A percentile compares a stretch with the other conserved stretches of the same genome.
These are phyloP conservation scores for Labia minor DNA, from an alignment of 2,888 invertebrate genomes.

Conservation along the genomic window DNA sequence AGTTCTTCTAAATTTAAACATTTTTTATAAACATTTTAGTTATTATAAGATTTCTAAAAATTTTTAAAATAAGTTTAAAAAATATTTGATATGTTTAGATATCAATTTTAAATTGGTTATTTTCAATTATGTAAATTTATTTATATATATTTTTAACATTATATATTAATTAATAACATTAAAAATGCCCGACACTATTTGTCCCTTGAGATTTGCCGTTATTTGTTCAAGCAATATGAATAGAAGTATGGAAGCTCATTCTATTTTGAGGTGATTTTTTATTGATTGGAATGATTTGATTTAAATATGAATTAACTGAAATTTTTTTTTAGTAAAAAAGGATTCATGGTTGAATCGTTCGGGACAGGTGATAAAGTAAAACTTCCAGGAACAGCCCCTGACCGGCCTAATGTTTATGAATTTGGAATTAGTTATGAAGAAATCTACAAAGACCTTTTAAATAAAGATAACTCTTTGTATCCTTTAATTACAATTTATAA, in stretches of 20 bases:
- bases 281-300: background rate
- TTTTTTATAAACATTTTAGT: too few relatives aligned
- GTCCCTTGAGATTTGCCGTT: slow-evolving; percentile 68
- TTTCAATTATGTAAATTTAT: background rate
- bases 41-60: too few relatives aligned
- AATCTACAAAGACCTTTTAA: slow-evolving; percentile 83
- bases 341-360: slow-evolving; percentile 88
- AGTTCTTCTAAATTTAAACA: too few relatives aligned
- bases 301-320: background rate
- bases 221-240: slow-evolving; percentile 99
- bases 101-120: background rate
- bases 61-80: too few relatives aligned
- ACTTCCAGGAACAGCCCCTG: slow-evolving; percentile 86
- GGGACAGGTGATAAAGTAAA: slow-evolving; percentile 94
- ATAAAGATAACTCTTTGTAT: slow-evolving; percentile 86
- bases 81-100: too few relatives aligned
- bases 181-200: slow-evolving; percentile 19
- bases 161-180: background rate
- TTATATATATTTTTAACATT: background rate
- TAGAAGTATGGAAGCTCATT: slow-evolving; percentile 98
- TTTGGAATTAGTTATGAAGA: slow-evolving; percentile 92
- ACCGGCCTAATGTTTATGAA: slow-evolving; percentile 93
- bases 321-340: slow-evolving; percentile 71
- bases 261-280: slow-evolving; percentile 58
- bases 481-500: slow-evolving; percentile 34